Base-by-base conservation (phyloP, 2,113 vertebrate genomes). In the Syngnathus scovelli region DNA sequence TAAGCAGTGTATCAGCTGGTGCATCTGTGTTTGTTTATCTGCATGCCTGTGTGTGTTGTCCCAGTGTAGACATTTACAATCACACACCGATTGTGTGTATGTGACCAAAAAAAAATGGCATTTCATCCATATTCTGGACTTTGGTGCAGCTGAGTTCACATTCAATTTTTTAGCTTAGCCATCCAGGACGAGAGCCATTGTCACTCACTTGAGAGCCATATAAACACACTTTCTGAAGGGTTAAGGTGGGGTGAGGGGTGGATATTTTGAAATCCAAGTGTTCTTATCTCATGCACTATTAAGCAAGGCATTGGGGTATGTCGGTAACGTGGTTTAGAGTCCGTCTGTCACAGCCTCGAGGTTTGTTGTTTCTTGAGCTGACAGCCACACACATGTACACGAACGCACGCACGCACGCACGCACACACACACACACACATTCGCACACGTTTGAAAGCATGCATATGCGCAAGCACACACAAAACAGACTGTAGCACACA, bases 231-330 rank as follows among this genome's bases (percentile, higher is more conserved):
- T 87, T 87, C 85, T 82, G 78, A 80, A 80, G 80, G 72, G 85
- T 21, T 41, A 9, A 74, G 71, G 41, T 48, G 55, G 38, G 64
- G 44, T 19, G 68, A 23, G 21, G 52, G 52, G 11, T 27, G 70
- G 62, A 43, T 64, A 66, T 85, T 88, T 81, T 81, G 76, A 86
- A 80, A 83, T 84, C 90, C 75, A 85, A 88, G 87, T 83, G 85
- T 86, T 89, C 87, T 87, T 88, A 90, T 91, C 88, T 89, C 87
- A 89, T 87, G 85, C 88, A 87, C 85, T 86, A 89, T 91, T 90
- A 89, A 90, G 85, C 79, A 71, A 77, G 82, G 85, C 83, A 87
- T 81, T 80, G 82, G 76, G 72, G 81, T 85, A 84, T 84, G 83
- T 88, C 81, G 73, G 82, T 84, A 87, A 85, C 82, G 71, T 79